phyloP scores from a whole-genome alignment of 2,113 vertebrate species.

The Cyanistes caeruleus region DNA sequence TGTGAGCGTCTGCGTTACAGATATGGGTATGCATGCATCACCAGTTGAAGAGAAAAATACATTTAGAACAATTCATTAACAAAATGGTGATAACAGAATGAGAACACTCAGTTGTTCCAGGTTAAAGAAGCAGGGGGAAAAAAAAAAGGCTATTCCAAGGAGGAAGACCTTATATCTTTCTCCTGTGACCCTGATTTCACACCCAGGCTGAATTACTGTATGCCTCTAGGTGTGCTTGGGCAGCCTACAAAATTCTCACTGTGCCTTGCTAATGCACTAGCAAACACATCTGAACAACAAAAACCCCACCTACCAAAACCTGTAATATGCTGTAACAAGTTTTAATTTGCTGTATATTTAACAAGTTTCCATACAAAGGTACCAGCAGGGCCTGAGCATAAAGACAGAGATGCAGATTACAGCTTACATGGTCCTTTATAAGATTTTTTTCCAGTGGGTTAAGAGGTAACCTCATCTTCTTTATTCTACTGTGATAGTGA shows the following conservation, averaged over 20 bases:
- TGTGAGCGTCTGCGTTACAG: neutral
- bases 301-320: neutral
- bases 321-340: neutral
- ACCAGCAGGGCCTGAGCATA: neutral
- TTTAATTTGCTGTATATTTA: neutral
- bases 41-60: neutral
- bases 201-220: neutral
- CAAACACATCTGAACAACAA: neutral
- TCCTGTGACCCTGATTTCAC: fast-evolving
- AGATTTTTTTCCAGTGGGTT: neutral
- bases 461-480: neutral
- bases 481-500: neutral
- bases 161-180: neutral
- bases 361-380: neutral
- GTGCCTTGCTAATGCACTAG: neutral
- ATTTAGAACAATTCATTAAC: neutral
- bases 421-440: neutral
- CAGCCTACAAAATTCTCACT: neutral
- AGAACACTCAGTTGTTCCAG: neutral
- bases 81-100: neutral
- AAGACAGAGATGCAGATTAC: fast-evolving
- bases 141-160: neutral
- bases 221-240: no score
- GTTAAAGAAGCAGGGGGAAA: neutral
- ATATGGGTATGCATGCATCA: neutral